phyloP scores from a whole-genome alignment of 2,888 invertebrate genomes.

The Eupithecia insigniata region DNA sequence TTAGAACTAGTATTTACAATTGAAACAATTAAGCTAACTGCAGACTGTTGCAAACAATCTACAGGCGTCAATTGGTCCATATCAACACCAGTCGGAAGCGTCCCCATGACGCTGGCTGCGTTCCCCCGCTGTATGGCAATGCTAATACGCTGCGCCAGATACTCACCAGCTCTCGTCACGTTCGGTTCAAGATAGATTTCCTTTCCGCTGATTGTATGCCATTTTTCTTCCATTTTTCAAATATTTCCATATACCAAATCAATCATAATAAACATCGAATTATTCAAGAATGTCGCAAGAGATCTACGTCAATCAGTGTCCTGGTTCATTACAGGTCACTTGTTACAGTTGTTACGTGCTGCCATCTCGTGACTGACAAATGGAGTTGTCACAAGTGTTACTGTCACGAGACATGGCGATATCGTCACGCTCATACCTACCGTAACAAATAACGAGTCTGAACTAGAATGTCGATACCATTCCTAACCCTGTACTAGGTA shows the following conservation, averaged over 20 bases:
- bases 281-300: neutral
- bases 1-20: too few species aligned
- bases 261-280: constrained; percentile 1
- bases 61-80: too few species aligned
- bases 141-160: too few species aligned
- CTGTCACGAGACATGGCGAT: constrained; percentile 2
- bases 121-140: too few species aligned
- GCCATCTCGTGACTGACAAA: constrained; percentile 32
- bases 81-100: too few species aligned
- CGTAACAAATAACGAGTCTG: neutral
- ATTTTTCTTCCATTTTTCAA: neutral
- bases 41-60: too few species aligned
- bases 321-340: constrained; percentile 19
- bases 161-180: neutral
- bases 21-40: too few species aligned
- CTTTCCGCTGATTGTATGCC: neutral
- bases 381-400: constrained; percentile 32
- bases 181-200: neutral
- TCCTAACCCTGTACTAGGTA: neutral
- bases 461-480: neutral
- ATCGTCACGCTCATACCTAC: neutral
- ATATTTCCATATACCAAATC: neutral
- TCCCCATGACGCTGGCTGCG: too few species aligned
- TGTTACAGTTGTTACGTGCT: constrained; percentile 22
- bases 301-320: neutral